phyloP scores from a whole-genome alignment of 2,888 invertebrate genomes.

The Dolichopus griseipennis region DNA sequence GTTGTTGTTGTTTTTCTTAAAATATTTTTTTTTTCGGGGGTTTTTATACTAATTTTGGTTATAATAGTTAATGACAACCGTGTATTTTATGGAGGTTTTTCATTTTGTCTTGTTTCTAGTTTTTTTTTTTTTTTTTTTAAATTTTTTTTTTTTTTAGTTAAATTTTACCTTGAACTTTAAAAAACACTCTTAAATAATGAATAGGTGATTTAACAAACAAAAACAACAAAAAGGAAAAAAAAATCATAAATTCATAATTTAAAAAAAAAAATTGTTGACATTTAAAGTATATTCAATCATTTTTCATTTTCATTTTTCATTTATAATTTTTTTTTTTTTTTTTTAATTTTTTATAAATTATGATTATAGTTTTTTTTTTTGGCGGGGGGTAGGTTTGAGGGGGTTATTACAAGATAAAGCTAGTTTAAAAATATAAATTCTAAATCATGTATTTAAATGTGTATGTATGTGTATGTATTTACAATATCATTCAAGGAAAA shows the following conservation, averaged over 20 bases:
- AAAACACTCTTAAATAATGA: slow-evolving; percentile 2
- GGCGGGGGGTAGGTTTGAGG: no score
- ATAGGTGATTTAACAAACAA: not conserved
- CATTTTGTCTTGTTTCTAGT: not conserved
- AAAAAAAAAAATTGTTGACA: not conserved
- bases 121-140: not conserved
- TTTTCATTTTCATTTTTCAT: not conserved
- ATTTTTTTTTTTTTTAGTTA: not conserved
- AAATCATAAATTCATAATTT: no score
- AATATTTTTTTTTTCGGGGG: not conserved
- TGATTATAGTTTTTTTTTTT: no score
- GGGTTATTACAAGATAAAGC: no score
- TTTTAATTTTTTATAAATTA: no score
- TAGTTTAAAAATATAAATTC: no score
- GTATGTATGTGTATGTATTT: no score
- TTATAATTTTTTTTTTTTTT: not conserved
- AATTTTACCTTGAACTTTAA: not conserved
- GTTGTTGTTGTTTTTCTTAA: not conserved
- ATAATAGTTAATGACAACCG: slow-evolving; percentile 6
- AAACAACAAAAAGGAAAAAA: not conserved
- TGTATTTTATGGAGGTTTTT: slow-evolving; percentile 6
- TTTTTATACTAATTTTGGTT: not conserved
- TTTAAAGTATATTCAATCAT: slow-evolving; percentile 3
- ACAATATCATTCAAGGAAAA: no score
- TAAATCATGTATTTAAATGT: no score